A percentile compares a stretch with the other conserved stretches of the same genome.
Evolutionary conservation across 2,113 vertebrate genomes (phyloP).

Genomic region (Galbula dea): DNA sequence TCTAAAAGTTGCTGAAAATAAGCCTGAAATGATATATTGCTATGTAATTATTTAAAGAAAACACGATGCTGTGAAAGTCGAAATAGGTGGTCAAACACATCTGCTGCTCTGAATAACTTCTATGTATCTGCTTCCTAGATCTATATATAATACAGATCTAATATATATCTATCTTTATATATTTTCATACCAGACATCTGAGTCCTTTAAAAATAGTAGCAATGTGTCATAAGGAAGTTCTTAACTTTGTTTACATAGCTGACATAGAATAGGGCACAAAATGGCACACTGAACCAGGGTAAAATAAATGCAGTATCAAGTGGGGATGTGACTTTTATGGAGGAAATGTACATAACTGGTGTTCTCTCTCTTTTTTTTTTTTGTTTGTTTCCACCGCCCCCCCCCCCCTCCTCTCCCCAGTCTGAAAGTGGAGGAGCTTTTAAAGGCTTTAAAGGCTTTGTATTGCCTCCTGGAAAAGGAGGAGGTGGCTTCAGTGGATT

Average conservation of each 20-base stretch:
- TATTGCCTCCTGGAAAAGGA: conserved; percentile 60
- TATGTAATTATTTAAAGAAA: background rate
- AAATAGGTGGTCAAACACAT: background rate
- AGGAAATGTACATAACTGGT: background rate
- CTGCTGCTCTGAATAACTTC: background rate
- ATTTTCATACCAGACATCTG: conserved; percentile 1
- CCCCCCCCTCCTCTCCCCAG: conserved; percentile 52
- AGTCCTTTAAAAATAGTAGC: conserved; percentile 7
- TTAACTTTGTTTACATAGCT: background rate
- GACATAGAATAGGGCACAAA: background rate
- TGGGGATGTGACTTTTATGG: background rate
- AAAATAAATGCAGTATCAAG: background rate
- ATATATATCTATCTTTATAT: too few relatives aligned
- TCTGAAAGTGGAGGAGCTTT: conserved; percentile 83
- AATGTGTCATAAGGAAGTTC: conserved; percentile 10
- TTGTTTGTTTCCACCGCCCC: background rate
- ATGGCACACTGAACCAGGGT: background rate
- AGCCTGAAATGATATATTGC: background rate
- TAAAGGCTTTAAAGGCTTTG: conserved; percentile 90
- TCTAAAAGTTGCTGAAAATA: background rate
- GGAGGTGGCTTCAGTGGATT: conserved; percentile 76
- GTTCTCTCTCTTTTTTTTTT: background rate
- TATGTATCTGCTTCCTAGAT: background rate
- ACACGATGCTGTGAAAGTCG: background rate
- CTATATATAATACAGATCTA: too few relatives aligned